Percentiles rank a stretch among this genome's conserved stretches.
phyloP scores from a whole-genome alignment of 2,888 invertebrate species.

The Morinoia aosen region DNA sequence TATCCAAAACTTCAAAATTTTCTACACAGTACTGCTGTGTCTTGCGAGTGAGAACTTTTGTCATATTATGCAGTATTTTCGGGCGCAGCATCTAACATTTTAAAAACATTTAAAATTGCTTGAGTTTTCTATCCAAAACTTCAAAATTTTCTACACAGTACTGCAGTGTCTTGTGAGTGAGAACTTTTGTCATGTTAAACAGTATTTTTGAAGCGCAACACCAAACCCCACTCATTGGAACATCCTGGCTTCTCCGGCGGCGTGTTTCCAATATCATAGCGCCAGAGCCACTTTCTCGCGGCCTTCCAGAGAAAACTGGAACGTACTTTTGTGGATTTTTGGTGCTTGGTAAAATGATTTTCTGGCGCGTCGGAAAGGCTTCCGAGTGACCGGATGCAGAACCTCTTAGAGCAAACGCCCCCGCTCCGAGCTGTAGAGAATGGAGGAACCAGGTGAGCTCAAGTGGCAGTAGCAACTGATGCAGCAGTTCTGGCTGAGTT shows the following conservation, averaged over 20 bases:
- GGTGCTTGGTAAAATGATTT: not conserved
- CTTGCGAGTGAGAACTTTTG: too few species aligned
- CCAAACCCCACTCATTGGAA: not conserved
- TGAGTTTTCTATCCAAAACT: not conserved
- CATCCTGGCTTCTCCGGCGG: not conserved
- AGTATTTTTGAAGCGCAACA: not conserved
- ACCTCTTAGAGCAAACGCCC: not conserved
- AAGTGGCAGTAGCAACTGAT: not conserved
- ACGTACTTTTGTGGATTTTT: not conserved
- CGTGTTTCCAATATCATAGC: not conserved
- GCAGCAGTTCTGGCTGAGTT: not conserved
- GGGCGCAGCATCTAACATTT: too few species aligned
- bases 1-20: too few species aligned
- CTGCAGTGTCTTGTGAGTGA: not conserved
- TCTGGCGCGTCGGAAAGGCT: not conserved
- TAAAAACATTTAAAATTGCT: too few species aligned
- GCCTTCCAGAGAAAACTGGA: not conserved
- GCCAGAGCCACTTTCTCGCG: not conserved
- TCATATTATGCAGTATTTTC: too few species aligned
- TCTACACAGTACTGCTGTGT: too few species aligned
- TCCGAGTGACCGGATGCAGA: not conserved
- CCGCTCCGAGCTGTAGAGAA: not conserved
- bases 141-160: not conserved
- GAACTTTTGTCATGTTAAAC: not conserved
- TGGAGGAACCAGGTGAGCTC: not conserved